A percentile compares a stretch with the other conserved stretches of the same genome.
Conservation (phyloP, 2,888 invertebrate species). For the Thecocarcelia acutangulata region DNA sequence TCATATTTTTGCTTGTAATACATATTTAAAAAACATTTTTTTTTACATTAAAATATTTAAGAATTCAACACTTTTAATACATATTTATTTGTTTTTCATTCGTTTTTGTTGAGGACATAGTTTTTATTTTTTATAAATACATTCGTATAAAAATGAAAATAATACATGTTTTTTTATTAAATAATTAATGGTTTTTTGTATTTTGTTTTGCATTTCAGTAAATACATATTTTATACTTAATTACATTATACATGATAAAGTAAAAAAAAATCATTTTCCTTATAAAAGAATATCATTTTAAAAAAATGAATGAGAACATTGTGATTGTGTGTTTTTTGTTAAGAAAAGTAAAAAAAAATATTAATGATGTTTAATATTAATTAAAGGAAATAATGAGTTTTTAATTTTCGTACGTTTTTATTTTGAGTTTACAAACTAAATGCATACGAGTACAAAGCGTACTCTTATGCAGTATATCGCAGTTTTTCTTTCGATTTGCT, state of each 20-base stretch:
- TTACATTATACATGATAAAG: constrained; percentile 21
- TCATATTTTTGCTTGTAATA: constrained; percentile 50
- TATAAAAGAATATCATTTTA: constrained; percentile 57
- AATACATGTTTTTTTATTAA: constrained; percentile 42
- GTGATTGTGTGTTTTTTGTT: constrained; percentile 28
- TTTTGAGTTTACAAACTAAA: constrained; percentile 62
- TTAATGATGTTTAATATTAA: background rate
- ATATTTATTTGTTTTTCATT: constrained; percentile 54
- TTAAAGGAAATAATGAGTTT: constrained; percentile 46
- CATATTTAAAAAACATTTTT: constrained; percentile 35
- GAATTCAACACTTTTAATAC: constrained; percentile 48
- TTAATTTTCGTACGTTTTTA: constrained; percentile 34
- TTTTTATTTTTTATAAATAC: constrained; percentile 31
- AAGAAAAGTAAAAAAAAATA: constrained; percentile 12
- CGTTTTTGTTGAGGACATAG: constrained; percentile 55
- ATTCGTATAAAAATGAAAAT: constrained; percentile 58
- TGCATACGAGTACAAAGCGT: constrained; percentile 35
- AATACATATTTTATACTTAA: constrained; percentile 46
- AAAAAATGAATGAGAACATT: constrained; percentile 66
- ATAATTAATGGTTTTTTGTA: constrained; percentile 41
- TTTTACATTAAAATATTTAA: constrained; percentile 33
- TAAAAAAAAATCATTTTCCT: constrained; percentile 36
- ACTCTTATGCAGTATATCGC: constrained; percentile 57
- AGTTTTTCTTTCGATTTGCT: constrained; percentile 59
- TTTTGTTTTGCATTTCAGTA: constrained; percentile 33